These are phyloP conservation scores for Diglossa cyanea DNA, from an alignment of 2,797 vertebrate genomes.

Conservation along the genomic window DNA sequence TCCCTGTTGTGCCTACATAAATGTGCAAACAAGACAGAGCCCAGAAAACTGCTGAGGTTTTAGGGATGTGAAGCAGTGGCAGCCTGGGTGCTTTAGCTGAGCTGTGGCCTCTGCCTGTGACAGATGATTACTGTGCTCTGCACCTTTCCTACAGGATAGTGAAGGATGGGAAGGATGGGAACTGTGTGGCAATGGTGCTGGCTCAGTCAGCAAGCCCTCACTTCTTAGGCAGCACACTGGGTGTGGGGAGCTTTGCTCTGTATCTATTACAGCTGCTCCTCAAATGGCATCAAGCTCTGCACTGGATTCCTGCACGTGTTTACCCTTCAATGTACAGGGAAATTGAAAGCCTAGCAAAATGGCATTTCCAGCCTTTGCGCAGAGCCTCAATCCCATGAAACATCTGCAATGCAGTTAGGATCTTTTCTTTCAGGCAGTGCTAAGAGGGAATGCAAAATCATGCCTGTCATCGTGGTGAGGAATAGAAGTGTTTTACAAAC, in stretches of 20 bases:
- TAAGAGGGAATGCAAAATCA: neutral
- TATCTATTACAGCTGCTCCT: neutral
- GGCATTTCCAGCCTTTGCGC: neutral
- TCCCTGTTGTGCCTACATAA: neutral
- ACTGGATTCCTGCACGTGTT: neutral
- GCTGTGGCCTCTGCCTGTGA: neutral
- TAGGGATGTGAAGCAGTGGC: neutral
- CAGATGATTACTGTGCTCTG: neutral
- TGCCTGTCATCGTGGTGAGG: neutral
- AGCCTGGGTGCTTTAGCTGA: neutral
- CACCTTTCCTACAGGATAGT: neutral
- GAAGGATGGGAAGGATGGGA: neutral
- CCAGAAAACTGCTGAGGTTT: neutral
- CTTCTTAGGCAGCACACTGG: neutral
- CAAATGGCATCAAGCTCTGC: neutral
- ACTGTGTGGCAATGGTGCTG: accelerated
- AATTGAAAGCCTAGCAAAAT: neutral
- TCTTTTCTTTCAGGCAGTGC: neutral
- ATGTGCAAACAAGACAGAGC: neutral
- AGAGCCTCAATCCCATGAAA: neutral
- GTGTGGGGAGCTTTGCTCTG: neutral
- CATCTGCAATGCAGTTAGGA: constrained; percentile 21
- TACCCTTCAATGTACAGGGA: neutral
- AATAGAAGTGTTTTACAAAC: neutral
- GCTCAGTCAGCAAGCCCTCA: neutral